phyloP scores from a whole-genome alignment of 2,888 invertebrate genomes.

The Apantesis nais region DNA sequence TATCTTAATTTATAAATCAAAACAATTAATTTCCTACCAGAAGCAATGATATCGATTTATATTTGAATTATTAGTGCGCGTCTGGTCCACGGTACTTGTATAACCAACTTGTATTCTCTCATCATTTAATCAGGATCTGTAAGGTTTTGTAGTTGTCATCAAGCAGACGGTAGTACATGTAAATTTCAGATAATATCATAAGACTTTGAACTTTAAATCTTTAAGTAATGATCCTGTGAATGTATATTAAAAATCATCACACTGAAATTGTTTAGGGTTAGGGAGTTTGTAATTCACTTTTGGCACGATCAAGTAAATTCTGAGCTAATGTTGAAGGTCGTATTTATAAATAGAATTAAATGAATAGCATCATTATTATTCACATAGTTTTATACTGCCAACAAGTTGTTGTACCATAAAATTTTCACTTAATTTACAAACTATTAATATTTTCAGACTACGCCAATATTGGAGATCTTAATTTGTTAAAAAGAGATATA shows the following conservation, averaged over 20 bases:
- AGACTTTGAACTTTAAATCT: not conserved
- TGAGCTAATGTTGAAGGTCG: too few species aligned
- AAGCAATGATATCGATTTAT: not conserved
- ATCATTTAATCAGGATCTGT: slow-evolving; percentile 1
- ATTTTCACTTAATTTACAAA: too few species aligned
- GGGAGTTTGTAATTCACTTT: not conserved
- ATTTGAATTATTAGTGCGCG: not conserved
- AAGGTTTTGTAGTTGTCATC: not conserved
- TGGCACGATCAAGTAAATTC: too few species aligned
- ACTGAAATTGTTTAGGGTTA: not conserved
- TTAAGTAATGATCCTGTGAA: not conserved
- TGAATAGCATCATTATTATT: too few species aligned
- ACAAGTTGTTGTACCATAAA: too few species aligned
- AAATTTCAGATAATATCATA: not conserved
- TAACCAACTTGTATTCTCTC: slow-evolving; percentile 5
- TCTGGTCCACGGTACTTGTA: not conserved
- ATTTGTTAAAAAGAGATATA: too few species aligned
- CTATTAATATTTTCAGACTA: too few species aligned
- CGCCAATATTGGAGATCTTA: too few species aligned
- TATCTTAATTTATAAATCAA: not conserved
- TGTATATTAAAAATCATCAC: not conserved
- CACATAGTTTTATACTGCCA: too few species aligned
- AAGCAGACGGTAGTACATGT: not conserved
- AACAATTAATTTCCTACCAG: not conserved
- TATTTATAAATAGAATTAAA: not conserved